Base-by-base conservation (phyloP, 2,888 invertebrate genomes). In the Scelioninae gen. 1 region DNA sequence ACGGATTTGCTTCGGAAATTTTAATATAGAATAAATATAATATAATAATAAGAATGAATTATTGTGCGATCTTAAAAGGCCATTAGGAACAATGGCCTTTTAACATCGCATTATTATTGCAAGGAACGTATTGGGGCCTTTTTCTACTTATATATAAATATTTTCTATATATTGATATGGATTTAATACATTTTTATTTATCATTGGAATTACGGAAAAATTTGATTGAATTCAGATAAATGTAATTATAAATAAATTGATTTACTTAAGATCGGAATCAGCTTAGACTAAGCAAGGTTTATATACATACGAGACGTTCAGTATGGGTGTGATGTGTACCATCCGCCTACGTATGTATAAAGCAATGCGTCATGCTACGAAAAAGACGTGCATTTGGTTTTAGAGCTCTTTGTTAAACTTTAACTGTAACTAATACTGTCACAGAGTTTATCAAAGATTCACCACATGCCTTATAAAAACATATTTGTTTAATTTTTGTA, bases 261-360 rank as follows among this genome's bases (percentile, higher is more conserved):
- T 23, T 34, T 16, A 38, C 16, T 34, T 56, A 56, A 1, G 8
- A 9, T 16, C 16, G 16, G 16, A 29, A 29, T 56, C 5, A 43
- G n/a, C 49, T 56, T 53, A 29, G 47, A 75, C 38, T 16, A 13
- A 58, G 58, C 32, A 23, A 38, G 56, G 10, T 60, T 49, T 75
- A 40, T 55, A 32, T 43, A 34, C 58, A 47, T 23, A 13, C 15
- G 10, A 75, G 62, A 60, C 58, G 56, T 38, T 47, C 15, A 15
- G 49, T 60, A 66, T 62, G 32, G 51, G 66, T 75, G 74, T 62
- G 78, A 74, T 80, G 62, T 75, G 69, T 75, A 77, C 65, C 71
- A 72, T 72, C 78, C 78, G 58, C 78, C 78, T 72, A 79, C 78
- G 72, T 75, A 23, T 63, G 58, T 78, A 65, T 65, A 56, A 32